These are phyloP conservation scores for Centropyge bicolor DNA, from an alignment of 2,797 vertebrate species.

Conservation along the genomic window DNA sequence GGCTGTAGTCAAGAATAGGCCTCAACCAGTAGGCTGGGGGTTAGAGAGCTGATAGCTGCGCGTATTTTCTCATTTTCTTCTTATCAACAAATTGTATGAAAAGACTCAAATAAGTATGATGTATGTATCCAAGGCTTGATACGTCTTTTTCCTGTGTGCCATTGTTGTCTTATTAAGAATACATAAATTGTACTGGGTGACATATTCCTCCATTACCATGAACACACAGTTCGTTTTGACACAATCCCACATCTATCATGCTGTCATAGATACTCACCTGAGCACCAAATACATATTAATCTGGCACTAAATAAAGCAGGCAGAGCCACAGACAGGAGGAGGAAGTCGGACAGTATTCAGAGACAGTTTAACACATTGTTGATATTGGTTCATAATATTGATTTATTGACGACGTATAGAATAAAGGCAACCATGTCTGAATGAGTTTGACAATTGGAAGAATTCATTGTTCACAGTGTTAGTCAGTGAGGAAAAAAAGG, in stretches of 20 bases:
- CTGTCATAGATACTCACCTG: not conserved
- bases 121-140: not conserved
- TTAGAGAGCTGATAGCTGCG: constrained; percentile 25
- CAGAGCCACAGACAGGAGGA: not conserved
- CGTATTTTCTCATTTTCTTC: constrained; percentile 14
- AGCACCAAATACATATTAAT: not conserved
- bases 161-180: not conserved
- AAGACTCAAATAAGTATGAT: not conserved
- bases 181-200: not conserved
- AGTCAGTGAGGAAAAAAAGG: not conserved
- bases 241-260: not conserved
- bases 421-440: not conserved
- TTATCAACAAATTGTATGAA: constrained; percentile 18
- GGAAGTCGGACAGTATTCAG: not conserved
- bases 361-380: not conserved
- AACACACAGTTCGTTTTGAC: not conserved
- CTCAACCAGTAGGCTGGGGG: not conserved
- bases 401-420: not conserved
- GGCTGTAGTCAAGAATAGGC: constrained; percentile 34
- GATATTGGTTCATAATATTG: not conserved
- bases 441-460: not conserved
- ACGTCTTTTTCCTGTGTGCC: not conserved
- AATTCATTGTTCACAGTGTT: not conserved
- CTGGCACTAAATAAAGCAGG: not conserved
- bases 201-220: not conserved